Evolutionary conservation across 2,113 vertebrate species (phyloP).

Genomic region (Platichthys stellatus): DNA sequence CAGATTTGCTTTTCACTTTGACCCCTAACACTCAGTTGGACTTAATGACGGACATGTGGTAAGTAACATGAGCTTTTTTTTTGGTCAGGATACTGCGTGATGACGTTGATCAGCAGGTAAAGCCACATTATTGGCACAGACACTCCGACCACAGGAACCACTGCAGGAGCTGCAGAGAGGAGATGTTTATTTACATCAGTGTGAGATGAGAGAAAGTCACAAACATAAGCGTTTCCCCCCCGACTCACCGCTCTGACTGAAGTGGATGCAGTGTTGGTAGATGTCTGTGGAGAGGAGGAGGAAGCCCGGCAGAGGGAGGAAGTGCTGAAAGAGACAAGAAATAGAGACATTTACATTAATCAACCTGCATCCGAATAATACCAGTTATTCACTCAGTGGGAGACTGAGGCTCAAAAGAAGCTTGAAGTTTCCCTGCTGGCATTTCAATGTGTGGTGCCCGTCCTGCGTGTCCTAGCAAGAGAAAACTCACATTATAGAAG

Average conservation of each 20-base stretch:
- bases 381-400: not conserved
- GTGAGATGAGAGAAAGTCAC: not conserved
- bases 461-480: not conserved
- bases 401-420: not conserved
- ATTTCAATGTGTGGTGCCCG: not conserved
- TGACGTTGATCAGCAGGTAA: constrained; percentile 92
- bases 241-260: constrained; percentile 91
- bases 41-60: too few species aligned
- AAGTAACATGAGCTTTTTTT: too few species aligned
- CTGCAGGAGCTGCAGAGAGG: constrained; percentile 82
- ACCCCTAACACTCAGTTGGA: too few species aligned
- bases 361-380: too few species aligned
- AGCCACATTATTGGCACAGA: constrained; percentile 93
- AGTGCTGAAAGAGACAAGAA: constrained; percentile 84
- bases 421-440: not conserved
- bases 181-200: constrained; percentile 5
- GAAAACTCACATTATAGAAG: constrained; percentile 92
- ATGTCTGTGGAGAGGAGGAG: constrained; percentile 93
- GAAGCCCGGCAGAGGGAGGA: constrained; percentile 93
- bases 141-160: constrained; percentile 83
- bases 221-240: not conserved
- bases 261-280: constrained; percentile 88
- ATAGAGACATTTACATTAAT: not conserved
- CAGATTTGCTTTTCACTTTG: too few species aligned
- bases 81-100: constrained; percentile 96